Evolutionary conservation across 2,888 invertebrate species (phyloP).

Genomic region (Machimus atricapillus): DNA sequence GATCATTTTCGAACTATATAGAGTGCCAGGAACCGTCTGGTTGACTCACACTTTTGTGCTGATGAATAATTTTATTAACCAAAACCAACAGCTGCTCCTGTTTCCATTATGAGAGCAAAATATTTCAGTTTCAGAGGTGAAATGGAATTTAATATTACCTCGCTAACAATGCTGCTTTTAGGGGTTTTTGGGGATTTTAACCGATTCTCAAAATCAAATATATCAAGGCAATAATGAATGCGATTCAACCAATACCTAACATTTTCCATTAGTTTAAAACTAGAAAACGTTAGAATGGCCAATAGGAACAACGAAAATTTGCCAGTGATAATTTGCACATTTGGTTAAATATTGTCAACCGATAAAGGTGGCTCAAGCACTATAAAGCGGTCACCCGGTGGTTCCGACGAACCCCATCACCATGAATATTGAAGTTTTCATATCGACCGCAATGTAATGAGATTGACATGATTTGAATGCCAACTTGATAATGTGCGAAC

Average conservation of each 20-base stretch:
- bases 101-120: background rate
- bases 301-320: background rate
- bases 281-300: background rate
- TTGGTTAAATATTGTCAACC: background rate
- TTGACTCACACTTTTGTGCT: background rate
- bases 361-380: background rate
- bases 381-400: background rate
- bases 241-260: background rate
- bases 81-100: background rate
- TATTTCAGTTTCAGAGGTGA: background rate
- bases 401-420: background rate
- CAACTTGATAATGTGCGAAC: slow-evolving; percentile 6
- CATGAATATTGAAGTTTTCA: background rate
- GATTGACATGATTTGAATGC: slow-evolving; percentile 14
- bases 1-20: background rate
- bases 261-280: background rate
- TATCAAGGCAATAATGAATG: background rate
- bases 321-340: background rate
- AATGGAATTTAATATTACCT: background rate
- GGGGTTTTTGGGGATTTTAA: background rate
- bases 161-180: background rate
- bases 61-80: background rate
- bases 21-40: background rate
- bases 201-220: background rate
- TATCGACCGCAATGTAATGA: background rate